These are phyloP conservation scores for Pocillopora damicornis DNA, from an alignment of 64 coral and sea anemone genomes.

Conservation along the genomic window DNA sequence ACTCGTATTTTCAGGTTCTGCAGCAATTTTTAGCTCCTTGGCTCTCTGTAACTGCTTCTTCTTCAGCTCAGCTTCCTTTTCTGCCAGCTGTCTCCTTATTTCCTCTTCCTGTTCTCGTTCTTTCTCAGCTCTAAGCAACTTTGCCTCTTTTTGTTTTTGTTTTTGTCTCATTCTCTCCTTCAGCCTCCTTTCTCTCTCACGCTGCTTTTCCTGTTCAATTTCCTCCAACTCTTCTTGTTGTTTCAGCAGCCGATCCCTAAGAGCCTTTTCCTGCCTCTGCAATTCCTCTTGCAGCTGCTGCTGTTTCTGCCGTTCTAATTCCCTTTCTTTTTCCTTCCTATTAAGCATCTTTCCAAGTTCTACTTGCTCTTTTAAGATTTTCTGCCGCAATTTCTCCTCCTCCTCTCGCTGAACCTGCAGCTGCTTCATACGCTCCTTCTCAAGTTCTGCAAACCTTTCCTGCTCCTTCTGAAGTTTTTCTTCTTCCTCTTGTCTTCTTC, in stretches of 20 bases:
- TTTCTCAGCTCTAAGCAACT: conserved; percentile 36
- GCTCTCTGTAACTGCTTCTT: conserved; percentile 26
- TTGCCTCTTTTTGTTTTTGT: conserved; percentile 59
- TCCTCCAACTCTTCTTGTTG: conserved; percentile 71
- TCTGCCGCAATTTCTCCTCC: conserved; percentile 65
- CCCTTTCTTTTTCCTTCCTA: conserved; percentile 88
- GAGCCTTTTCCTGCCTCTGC: conserved; percentile 57
- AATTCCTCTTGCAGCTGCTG: conserved; percentile 74
- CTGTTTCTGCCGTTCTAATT: conserved; percentile 80
- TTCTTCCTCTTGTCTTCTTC: conserved; percentile 84
- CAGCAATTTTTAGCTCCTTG: neutral
- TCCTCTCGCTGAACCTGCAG: conserved; percentile 52
- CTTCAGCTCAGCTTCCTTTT: conserved; percentile 54
- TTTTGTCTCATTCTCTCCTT: conserved; percentile 64
- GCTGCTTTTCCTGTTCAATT: conserved; percentile 80
- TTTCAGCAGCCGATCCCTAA: conserved; percentile 62
- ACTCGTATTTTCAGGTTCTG: neutral
- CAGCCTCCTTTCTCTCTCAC: conserved; percentile 50
- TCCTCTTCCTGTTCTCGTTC: conserved; percentile 48
- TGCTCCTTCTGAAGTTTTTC: conserved; percentile 73
- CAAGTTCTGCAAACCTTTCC: conserved; percentile 52
- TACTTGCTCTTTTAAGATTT: conserved; percentile 83
- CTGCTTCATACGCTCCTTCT: conserved; percentile 48
- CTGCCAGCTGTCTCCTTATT: conserved; percentile 23
- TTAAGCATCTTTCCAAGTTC: conserved; percentile 86